Evolutionary conservation across 2,113 vertebrate species (phyloP).

Genomic region (Poicephalus meyeri): DNA sequence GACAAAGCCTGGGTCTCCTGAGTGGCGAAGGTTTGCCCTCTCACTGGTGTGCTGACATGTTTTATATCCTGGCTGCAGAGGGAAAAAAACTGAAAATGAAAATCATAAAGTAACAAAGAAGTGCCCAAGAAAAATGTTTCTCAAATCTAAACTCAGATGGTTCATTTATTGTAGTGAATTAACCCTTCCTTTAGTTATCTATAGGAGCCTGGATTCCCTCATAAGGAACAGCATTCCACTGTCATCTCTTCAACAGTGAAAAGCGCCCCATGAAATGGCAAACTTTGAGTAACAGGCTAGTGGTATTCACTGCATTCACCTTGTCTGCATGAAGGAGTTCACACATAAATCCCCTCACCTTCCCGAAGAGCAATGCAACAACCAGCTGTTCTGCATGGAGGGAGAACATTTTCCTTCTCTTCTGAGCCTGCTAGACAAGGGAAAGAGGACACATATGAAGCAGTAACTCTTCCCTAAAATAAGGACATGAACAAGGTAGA

Average conservation of each 20-base stretch:
- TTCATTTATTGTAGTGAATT: not conserved
- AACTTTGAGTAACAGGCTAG: not conserved
- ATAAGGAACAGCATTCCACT: not conserved
- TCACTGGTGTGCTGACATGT: not conserved
- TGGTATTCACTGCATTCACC: not conserved
- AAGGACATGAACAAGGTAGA: not conserved
- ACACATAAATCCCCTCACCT: not conserved
- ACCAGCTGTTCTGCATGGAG: not conserved
- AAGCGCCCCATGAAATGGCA: not conserved
- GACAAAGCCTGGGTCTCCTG: not conserved
- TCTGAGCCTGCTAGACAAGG: not conserved
- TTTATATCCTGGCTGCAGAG: not conserved
- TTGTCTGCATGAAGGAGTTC: not conserved
- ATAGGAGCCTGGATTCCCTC: not conserved
- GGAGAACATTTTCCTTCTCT: not conserved
- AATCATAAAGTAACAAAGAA: not conserved
- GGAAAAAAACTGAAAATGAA: not conserved
- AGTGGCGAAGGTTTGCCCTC: not conserved
- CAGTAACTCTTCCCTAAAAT: not conserved
- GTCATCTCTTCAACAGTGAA: not conserved
- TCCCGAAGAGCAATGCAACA: not conserved
- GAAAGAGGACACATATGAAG: rapidly evolving
- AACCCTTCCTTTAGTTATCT: not conserved
- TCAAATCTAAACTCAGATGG: not conserved
- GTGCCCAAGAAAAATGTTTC: not conserved